phyloP scores from a whole-genome alignment of 2,113 vertebrate genomes.

The Apodemus speciosus region DNA sequence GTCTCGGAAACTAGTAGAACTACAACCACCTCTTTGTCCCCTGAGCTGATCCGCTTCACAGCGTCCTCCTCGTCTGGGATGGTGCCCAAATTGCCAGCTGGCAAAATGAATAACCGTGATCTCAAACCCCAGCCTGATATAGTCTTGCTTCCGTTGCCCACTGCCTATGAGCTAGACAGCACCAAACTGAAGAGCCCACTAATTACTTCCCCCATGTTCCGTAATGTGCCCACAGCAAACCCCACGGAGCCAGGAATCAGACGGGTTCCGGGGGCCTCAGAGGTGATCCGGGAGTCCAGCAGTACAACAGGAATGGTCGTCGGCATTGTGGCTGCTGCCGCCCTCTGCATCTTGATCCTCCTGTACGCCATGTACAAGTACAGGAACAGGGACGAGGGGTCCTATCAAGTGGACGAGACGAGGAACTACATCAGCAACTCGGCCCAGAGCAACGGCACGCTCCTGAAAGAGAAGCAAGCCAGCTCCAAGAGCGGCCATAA shows the following conservation, averaged over 20 bases:
- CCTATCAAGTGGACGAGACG: slow-evolving; percentile 99
- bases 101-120: slow-evolving; percentile 98
- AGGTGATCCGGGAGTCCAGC: slow-evolving; percentile 99
- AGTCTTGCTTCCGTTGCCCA: slow-evolving; percentile 99
- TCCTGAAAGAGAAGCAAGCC: slow-evolving; percentile 98
- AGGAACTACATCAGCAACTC: slow-evolving; percentile 99
- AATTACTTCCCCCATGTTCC: slow-evolving; percentile 99
- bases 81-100: slow-evolving; percentile 95
- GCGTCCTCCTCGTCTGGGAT: slow-evolving; percentile 95
- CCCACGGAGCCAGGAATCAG: slow-evolving; percentile 99
- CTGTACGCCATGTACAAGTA: slow-evolving; percentile 99
- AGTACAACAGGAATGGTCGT: slow-evolving; percentile 99
- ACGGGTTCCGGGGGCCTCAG: slow-evolving; percentile 98
- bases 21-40: slow-evolving; percentile 94
- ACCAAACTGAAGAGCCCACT: slow-evolving; percentile 98
- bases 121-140: slow-evolving; percentile 98
- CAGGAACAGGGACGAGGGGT: slow-evolving; percentile 99
- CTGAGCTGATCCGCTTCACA: slow-evolving; percentile 98
- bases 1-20: slow-evolving; percentile 97
- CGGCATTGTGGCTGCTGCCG: slow-evolving; percentile 99
- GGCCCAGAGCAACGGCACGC: slow-evolving; percentile 97
- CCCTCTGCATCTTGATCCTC: slow-evolving; percentile 99
- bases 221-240: slow-evolving; percentile 99
- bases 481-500: slow-evolving; percentile 96
- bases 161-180: slow-evolving; percentile 99